Evolutionary conservation across 2,113 vertebrate genomes (phyloP).

Genomic region (Calidris pugnax): DNA sequence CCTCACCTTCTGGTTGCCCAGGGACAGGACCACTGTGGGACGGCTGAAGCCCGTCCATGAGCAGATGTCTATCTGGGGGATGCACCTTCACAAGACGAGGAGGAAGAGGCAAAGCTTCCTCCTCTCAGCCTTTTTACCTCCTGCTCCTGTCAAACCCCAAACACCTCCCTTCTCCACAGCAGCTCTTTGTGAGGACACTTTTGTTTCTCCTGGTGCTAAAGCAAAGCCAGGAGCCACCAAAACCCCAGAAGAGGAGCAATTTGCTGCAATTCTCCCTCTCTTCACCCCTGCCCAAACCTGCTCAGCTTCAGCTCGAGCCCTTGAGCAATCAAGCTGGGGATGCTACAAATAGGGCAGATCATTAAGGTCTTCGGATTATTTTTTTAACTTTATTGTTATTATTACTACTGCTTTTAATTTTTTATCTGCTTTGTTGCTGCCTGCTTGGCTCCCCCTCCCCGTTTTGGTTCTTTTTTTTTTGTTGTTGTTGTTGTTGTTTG

Average conservation of each 20-base stretch:
- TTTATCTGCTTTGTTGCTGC: neutral
- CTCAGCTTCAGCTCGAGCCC: neutral
- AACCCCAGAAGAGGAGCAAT: neutral
- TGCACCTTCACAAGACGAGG: fast-evolving
- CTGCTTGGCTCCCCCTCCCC: neutral
- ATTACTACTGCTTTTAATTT: neutral
- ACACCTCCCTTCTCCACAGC: neutral
- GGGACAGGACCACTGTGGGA: fast-evolving
- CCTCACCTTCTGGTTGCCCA: neutral
- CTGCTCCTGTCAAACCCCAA: neutral
- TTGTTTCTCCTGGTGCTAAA: neutral
- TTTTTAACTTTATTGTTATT: neutral
- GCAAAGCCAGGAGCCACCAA: neutral
- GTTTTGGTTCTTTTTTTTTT: neutral
- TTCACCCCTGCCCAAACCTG: neutral
- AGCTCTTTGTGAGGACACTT: neutral
- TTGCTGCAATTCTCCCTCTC: neutral
- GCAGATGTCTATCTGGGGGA: fast-evolving
- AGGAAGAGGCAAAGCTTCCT: neutral
- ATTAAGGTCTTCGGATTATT: neutral
- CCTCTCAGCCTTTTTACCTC: neutral
- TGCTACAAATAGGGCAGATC: neutral
- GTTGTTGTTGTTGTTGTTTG: neutral
- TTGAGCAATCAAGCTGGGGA: neutral
- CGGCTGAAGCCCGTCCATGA: fast-evolving